Conservation (phyloP, 2,797 vertebrate genomes). For the Amblyopsis hoosieri region DNA sequence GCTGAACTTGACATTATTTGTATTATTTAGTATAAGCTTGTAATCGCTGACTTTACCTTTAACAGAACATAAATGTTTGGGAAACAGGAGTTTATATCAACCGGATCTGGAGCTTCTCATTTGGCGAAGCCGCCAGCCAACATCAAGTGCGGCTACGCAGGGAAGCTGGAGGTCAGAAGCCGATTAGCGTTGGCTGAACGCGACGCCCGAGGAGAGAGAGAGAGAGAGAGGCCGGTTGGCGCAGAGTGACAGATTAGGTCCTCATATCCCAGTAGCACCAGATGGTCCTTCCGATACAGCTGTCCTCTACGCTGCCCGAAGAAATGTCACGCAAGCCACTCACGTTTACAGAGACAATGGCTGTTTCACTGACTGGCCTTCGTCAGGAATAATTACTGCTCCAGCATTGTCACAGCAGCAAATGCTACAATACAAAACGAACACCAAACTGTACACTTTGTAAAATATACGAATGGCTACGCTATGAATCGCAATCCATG, state of each 20-base stretch:
- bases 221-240: constrained; percentile 15
- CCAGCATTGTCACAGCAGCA: not conserved
- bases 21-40: too few relatives aligned
- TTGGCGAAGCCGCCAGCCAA: constrained; percentile 4
- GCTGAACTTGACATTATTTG: too few relatives aligned
- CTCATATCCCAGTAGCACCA: constrained; percentile 36
- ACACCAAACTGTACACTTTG: not conserved
- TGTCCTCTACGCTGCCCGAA: constrained; percentile 5
- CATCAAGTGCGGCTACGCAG: constrained; percentile 10
- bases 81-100: not conserved
- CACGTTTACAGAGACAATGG: constrained; percentile 14
- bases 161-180: constrained; percentile 15
- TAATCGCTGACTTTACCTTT: too few relatives aligned
- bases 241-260: constrained; percentile 10
- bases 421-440: constrained; percentile 6
- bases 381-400: constrained; percentile 8
- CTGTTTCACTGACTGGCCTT: constrained; percentile 3
- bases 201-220: constrained; percentile 21
- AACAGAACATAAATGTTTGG: too few relatives aligned
- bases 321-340: constrained; percentile 21
- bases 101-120: not conserved
- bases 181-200: constrained; percentile 48
- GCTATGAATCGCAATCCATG: constrained; percentile 11
- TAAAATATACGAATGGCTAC: not conserved
- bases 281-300: constrained; percentile 31